These are phyloP conservation scores for Nomada ferruginata DNA, from an alignment of 2,888 invertebrate species.

Conservation along the genomic window DNA sequence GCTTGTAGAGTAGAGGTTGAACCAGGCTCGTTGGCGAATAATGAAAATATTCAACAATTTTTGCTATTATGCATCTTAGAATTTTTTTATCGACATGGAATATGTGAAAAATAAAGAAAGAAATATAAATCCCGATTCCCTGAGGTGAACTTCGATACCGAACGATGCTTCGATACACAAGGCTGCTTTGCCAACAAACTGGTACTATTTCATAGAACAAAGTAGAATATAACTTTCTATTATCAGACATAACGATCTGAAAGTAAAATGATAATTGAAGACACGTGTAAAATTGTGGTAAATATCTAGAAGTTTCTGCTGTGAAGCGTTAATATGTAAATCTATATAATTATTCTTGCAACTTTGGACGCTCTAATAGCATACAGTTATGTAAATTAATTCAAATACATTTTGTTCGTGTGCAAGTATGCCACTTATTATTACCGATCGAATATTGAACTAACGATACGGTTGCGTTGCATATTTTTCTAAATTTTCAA, in stretches of 20 bases:
- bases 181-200: neutral
- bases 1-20: no score
- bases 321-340: neutral
- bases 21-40: no score
- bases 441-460: neutral
- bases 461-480: neutral
- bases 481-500: neutral
- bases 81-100: no score
- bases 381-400: slow-evolving; percentile 2
- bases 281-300: neutral
- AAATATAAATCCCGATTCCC: no score
- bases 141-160: no score
- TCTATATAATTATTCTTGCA: neutral
- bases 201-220: neutral
- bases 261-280: neutral
- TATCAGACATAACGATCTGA: neutral
- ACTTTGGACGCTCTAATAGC: neutral
- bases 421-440: neutral
- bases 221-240: neutral
- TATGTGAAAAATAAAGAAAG: no score
- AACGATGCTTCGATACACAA: no score
- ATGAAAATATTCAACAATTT: no score
- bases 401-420: neutral
- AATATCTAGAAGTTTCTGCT: neutral
- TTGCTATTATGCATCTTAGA: no score